A percentile compares a stretch with the other conserved stretches of the same genome.
These are phyloP conservation scores for Muricea muricata DNA, from an alignment of 92 coral and sea anemone species.

Conservation along the genomic window DNA sequence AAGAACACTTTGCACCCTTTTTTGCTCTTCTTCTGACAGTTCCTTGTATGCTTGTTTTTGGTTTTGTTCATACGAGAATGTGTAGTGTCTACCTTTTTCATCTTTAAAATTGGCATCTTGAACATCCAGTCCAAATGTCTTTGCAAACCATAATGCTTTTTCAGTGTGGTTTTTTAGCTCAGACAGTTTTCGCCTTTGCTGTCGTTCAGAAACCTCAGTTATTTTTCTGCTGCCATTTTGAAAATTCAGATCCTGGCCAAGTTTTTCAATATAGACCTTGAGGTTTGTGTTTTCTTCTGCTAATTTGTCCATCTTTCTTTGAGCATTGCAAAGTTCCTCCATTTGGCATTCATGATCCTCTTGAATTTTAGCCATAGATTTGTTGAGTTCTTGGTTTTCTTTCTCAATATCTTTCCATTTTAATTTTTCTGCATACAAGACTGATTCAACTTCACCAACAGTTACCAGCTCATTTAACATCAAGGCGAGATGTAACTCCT, in stretches of 20 bases:
- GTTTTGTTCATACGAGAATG: constrained; percentile 33
- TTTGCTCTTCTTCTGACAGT: constrained; percentile 58
- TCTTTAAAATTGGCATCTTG: constrained; percentile 24
- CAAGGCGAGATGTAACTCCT: constrained; percentile 11
- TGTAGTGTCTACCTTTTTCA: not conserved
- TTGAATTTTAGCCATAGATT: not conserved
- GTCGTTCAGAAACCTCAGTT: not conserved
- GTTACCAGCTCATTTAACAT: constrained; percentile 29
- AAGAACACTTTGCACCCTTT: constrained; percentile 52
- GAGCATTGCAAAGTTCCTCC: constrained; percentile 5
- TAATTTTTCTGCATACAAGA: not conserved
- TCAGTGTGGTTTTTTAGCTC: constrained; percentile 3
- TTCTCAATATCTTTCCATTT: not conserved
- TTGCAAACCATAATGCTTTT: constrained; percentile 23
- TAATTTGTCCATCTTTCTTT: constrained; percentile 11
- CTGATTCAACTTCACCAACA: constrained; percentile 21
- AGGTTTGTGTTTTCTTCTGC: not conserved
- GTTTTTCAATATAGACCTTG: constrained; percentile 16
- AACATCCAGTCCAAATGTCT: constrained; percentile 6
- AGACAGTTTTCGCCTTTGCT: constrained; percentile 22
- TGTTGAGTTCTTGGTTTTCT: not conserved
- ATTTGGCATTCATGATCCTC: not conserved
- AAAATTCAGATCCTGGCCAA: constrained; percentile 28
- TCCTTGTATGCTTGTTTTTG: constrained; percentile 53
- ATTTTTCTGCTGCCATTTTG: constrained; percentile 6